phyloP scores from a whole-genome alignment of 1,140 invertebrate species.

The Cotesia glomerata region DNA sequence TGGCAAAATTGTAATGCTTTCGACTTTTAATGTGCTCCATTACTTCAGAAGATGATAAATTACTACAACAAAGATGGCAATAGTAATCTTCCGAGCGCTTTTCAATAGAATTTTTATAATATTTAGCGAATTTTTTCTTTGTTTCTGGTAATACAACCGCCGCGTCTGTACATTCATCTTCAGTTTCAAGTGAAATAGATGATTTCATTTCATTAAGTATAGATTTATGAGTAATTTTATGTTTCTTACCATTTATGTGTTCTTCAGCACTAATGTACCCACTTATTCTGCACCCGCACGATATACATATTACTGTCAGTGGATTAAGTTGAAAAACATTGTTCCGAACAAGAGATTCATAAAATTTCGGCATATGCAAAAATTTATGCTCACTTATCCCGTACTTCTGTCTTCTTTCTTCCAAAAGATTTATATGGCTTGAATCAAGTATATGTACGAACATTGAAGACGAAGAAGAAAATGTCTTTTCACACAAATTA shows the following conservation, averaged over 20 bases:
- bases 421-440: neutral
- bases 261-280: neutral
- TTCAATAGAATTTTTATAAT: no score
- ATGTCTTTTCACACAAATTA: neutral
- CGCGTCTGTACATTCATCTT: neutral
- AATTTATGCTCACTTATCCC: neutral
- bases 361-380: neutral
- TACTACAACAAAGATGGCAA: no score
- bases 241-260: neutral
- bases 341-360: neutral
- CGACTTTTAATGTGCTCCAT: no score
- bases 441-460: neutral
- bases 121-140: no score
- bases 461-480: neutral
- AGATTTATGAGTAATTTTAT: neutral
- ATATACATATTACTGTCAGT: neutral
- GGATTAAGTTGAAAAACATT: neutral
- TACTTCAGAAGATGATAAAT: no score
- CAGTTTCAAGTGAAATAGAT: neutral
- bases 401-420: no score
- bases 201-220: neutral
- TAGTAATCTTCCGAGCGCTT: no score
- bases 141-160: no score
- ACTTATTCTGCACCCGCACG: neutral
- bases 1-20: no score